A percentile compares a stretch with the other conserved stretches of the same genome.
Evolutionary conservation across 2,113 vertebrate genomes (phyloP).

Genomic region (Rhea americana): DNA sequence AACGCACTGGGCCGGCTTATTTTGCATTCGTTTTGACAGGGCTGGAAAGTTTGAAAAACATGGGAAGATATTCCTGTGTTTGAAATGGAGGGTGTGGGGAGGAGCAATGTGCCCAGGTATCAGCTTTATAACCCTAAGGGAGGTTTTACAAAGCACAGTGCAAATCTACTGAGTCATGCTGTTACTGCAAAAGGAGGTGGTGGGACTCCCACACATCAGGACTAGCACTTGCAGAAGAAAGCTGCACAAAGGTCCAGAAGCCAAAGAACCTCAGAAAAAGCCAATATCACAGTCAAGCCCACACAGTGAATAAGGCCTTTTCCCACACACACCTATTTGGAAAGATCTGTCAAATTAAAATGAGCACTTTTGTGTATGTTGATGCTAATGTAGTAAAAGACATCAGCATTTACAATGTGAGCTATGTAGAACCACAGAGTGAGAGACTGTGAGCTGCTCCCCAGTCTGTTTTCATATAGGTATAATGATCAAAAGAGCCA

Average conservation of each 20-base stretch:
- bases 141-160: neutral
- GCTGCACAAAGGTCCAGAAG: neutral
- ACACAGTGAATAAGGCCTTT: neutral
- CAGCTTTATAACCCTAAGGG: neutral
- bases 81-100: neutral
- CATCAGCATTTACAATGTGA: neutral
- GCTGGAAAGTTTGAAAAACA: neutral
- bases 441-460: neutral
- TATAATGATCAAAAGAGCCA: neutral
- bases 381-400: neutral
- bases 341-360: constrained; percentile 16
- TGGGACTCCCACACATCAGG: neutral
- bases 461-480: neutral
- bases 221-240: neutral
- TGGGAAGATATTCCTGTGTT: neutral
- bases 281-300: accelerated
- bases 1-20: accelerated
- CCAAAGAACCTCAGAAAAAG: neutral
- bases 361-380: neutral
- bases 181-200: accelerated
- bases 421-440: accelerated
- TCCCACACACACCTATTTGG: neutral
- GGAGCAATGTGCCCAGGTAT: neutral
- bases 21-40: neutral
- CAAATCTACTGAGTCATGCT: neutral